Evolutionary conservation across 2,113 vertebrate genomes (phyloP).

Genomic region (Ginglymostoma cirratum): DNA sequence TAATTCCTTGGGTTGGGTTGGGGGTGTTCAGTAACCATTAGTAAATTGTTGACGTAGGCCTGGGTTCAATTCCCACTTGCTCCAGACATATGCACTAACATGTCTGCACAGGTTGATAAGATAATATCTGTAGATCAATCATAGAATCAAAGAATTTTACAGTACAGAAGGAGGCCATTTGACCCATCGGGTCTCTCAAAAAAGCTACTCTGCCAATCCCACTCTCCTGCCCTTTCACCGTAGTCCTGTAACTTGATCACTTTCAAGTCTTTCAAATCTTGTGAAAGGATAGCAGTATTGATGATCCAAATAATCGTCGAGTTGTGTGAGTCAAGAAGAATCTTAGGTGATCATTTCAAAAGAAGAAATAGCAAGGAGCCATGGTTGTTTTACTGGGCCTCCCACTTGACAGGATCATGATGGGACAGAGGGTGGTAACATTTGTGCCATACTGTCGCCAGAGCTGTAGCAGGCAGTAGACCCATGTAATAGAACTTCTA

Average conservation of each 20-base stretch:
- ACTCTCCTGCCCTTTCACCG: too few relatives aligned
- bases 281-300: background rate
- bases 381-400: background rate
- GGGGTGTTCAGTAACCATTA: background rate
- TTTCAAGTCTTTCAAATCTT: background rate
- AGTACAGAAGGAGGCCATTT: too few relatives aligned
- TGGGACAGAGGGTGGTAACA: background rate
- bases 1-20: background rate
- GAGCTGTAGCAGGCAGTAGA: background rate
- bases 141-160: too few relatives aligned
- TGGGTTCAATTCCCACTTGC: too few relatives aligned
- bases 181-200: too few relatives aligned
- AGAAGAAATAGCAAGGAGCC: background rate
- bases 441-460: background rate
- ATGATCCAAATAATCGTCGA: background rate
- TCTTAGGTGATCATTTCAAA: too few relatives aligned
- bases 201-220: too few relatives aligned
- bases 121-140: too few relatives aligned
- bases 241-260: too few relatives aligned
- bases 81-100: too few relatives aligned
- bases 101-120: too few relatives aligned
- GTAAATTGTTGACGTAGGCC: background rate
- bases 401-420: background rate
- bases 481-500: background rate
- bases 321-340: background rate